Evolutionary conservation across 2,888 invertebrate genomes (phyloP).

Genomic region (Cyclophora albipunctata): DNA sequence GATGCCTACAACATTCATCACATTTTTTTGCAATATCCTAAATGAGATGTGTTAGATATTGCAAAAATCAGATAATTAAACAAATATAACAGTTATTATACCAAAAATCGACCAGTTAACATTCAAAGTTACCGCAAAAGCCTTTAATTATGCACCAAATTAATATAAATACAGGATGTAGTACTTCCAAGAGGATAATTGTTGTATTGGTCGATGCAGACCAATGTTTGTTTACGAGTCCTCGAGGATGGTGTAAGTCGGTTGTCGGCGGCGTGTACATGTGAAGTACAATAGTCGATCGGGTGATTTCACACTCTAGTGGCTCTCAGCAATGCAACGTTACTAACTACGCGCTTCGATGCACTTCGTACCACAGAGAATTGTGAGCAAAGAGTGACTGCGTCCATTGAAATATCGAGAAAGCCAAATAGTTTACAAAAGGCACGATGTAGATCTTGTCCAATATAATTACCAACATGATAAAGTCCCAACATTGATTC

Average conservation of each 20-base stretch:
- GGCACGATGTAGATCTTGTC: slow-evolving; percentile 3
- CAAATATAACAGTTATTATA: too few species aligned
- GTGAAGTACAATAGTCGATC: slow-evolving; percentile 30
- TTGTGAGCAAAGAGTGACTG: slow-evolving; percentile 25
- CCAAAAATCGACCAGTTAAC: too few species aligned
- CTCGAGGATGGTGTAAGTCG: slow-evolving; percentile 21
- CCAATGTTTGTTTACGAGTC: slow-evolving; percentile 21
- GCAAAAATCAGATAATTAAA: too few species aligned
- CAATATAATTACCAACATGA: too few species aligned
- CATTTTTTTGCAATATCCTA: too few species aligned
- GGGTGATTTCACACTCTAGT: slow-evolving; percentile 65
- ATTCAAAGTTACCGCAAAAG: too few species aligned
- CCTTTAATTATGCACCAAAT: background rate
- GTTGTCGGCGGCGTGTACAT: slow-evolving; percentile 48
- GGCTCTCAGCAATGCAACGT: slow-evolving; percentile 35
- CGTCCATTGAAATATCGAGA: background rate
- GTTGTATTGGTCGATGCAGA: slow-evolving; percentile 25
- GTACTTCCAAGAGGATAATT: slow-evolving; percentile 40
- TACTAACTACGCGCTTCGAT: slow-evolving; percentile 37
- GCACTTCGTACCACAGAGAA: slow-evolving; percentile 57
- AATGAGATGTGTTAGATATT: too few species aligned
- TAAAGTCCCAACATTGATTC: too few species aligned
- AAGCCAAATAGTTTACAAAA: background rate
- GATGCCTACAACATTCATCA: too few species aligned
- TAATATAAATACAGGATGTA: slow-evolving; percentile 14